Conservation (phyloP, 2,888 invertebrate species). For the Noctua janthina region DNA sequence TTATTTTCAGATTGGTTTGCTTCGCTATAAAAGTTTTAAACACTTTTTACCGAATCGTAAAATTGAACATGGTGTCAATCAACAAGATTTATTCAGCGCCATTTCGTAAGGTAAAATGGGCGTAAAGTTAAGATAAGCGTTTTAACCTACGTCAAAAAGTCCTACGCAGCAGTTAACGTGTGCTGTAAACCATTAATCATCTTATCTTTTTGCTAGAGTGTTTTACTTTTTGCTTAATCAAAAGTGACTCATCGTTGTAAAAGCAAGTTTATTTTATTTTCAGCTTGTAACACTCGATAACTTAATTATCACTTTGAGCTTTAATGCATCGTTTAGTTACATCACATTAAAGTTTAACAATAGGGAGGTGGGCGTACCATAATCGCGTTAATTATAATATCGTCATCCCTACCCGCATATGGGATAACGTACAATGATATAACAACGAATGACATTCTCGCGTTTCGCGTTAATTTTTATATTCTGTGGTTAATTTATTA, state of each 20-base stretch:
- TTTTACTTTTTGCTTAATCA: constrained; percentile 46
- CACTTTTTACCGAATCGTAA: constrained; percentile 2
- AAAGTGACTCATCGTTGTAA: constrained; percentile 50
- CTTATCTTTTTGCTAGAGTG: constrained; percentile 52
- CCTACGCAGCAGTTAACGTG: constrained; percentile 57
- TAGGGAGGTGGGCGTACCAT: constrained; percentile 68
- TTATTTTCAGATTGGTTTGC: neutral
- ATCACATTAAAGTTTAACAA: constrained; percentile 64
- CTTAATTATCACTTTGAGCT: constrained; percentile 64
- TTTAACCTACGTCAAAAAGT: constrained; percentile 55
- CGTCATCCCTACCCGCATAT: constrained; percentile 70
- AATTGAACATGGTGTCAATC: constrained; percentile 44
- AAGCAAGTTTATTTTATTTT: constrained; percentile 32
- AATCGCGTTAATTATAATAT: constrained; percentile 74
- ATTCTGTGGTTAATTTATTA: constrained; percentile 68
- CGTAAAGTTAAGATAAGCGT: constrained; percentile 53
- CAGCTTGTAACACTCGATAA: constrained; percentile 50
- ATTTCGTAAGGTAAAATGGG: constrained; percentile 49
- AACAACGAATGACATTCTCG: constrained; percentile 63
- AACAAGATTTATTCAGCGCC: constrained; percentile 39
- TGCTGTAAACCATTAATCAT: constrained; percentile 62
- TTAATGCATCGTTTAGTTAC: constrained; percentile 66
- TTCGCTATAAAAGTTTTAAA: neutral
- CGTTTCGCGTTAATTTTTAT: constrained; percentile 70
- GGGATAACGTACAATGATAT: constrained; percentile 65